Percentiles rank a stretch among this genome's conserved stretches.
Conservation (phyloP, 2,113 vertebrate species). For the Meleagris gallopavo region DNA sequence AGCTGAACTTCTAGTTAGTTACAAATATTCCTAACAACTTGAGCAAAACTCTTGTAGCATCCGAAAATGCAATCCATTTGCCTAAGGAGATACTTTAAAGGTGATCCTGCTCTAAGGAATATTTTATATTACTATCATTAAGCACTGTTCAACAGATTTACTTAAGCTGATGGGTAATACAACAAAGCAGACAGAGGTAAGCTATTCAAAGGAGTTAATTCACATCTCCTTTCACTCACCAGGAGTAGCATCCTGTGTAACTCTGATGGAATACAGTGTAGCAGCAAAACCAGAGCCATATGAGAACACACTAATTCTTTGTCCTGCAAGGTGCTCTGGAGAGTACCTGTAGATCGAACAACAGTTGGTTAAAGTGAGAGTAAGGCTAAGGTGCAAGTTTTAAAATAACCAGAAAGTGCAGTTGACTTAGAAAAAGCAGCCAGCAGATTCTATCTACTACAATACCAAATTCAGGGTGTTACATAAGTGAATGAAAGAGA, state of each 20-base stretch:
- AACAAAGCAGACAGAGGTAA: fast-evolving
- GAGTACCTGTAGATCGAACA: conserved; percentile 78
- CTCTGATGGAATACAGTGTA: conserved; percentile 90
- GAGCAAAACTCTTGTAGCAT: background rate
- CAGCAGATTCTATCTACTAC: background rate
- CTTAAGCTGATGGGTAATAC: background rate
- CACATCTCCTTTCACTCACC: conserved; percentile 75
- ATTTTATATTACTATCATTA: background rate
- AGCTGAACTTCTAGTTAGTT: background rate
- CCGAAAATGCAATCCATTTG: background rate
- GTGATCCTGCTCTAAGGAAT: background rate
- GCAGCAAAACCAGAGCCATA: conserved; percentile 98
- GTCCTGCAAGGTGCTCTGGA: conserved; percentile 87
- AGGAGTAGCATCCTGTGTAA: conserved; percentile 94
- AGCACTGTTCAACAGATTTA: background rate
- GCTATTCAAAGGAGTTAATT: background rate
- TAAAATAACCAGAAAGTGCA: background rate
- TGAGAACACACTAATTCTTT: conserved; percentile 93
- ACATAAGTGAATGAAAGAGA: background rate
- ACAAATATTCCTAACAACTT: background rate
- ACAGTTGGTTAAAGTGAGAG: background rate
- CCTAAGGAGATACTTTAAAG: background rate
- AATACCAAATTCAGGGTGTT: background rate
- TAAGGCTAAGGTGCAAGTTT: background rate
- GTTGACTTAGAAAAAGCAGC: background rate